Conservation (phyloP, 2,888 invertebrate genomes). For the Frankliniella intonsa region DNA sequence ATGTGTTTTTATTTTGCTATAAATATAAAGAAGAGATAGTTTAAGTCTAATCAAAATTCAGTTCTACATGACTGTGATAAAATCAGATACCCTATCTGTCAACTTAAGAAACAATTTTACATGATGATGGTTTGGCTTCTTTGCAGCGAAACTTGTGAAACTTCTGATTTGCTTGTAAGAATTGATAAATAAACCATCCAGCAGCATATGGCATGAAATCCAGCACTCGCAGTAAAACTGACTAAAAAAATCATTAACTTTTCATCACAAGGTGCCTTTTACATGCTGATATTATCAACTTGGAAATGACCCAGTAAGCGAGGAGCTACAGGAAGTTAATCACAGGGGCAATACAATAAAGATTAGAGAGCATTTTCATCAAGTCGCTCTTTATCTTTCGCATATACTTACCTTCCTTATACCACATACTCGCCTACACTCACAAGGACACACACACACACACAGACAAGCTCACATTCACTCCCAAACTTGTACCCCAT, state of each 20-base stretch:
- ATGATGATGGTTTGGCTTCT: not conserved
- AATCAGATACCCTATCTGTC: not conserved
- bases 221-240: too few relatives aligned
- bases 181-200: too few relatives aligned
- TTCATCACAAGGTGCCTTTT: not conserved
- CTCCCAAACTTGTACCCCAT: not conserved
- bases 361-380: not conserved
- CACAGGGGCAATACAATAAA: slow-evolving; percentile 5
- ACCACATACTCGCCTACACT: too few relatives aligned
- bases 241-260: too few relatives aligned
- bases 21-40: not conserved
- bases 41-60: not conserved
- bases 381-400: not conserved
- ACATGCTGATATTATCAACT: too few relatives aligned
- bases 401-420: not conserved
- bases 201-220: too few relatives aligned
- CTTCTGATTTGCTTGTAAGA: too few relatives aligned
- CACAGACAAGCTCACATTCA: not conserved
- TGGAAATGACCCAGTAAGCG: not conserved
- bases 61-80: not conserved
- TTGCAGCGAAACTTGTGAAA: not conserved
- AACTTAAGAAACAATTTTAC: too few relatives aligned
- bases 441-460: not conserved
- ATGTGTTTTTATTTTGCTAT: not conserved
- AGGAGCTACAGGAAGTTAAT: slow-evolving; percentile 18